Percentiles rank a stretch among this genome's conserved stretches.
Conservation (phyloP, 1,140 invertebrate genomes). For the Ladona fulva region DNA sequence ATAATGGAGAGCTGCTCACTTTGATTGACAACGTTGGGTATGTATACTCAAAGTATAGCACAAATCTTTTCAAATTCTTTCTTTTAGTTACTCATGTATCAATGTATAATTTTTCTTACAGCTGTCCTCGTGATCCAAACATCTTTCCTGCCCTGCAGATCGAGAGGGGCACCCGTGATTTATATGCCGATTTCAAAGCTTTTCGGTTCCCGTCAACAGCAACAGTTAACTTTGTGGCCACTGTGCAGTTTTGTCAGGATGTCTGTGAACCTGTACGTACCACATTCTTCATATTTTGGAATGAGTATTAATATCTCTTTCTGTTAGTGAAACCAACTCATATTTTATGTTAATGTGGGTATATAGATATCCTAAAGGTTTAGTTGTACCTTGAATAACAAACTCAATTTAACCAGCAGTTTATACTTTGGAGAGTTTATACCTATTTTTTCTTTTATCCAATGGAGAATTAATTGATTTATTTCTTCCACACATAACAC, state of each 20-base stretch:
- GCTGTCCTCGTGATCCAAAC: constrained; percentile 40
- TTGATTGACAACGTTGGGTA: constrained; percentile 42
- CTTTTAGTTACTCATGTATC: background rate
- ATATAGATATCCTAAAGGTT: too few species aligned
- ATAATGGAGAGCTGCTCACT: constrained; percentile 41
- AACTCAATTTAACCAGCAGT: too few species aligned
- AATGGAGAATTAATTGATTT: too few species aligned
- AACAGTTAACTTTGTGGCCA: constrained; percentile 43
- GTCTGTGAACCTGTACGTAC: constrained; percentile 37
- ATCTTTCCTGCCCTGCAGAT: constrained; percentile 40
- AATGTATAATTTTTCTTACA: constrained; percentile 20
- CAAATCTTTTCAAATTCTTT: background rate
- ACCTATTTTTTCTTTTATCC: too few species aligned
- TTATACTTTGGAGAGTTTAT: too few species aligned
- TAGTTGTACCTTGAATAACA: too few species aligned
- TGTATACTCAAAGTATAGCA: constrained; percentile 17
- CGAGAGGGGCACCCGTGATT: constrained; percentile 35
- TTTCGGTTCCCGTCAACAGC: constrained; percentile 45
- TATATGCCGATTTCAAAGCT: constrained; percentile 42
- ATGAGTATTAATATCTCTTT: too few species aligned
- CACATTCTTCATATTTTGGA: background rate
- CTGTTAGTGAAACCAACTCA: too few species aligned
- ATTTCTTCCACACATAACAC: too few species aligned
- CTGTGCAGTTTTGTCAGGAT: constrained; percentile 45
- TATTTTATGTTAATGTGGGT: too few species aligned